phyloP scores from a whole-genome alignment of 92 coral and sea anemone species.

The Phenganax marumi region DNA sequence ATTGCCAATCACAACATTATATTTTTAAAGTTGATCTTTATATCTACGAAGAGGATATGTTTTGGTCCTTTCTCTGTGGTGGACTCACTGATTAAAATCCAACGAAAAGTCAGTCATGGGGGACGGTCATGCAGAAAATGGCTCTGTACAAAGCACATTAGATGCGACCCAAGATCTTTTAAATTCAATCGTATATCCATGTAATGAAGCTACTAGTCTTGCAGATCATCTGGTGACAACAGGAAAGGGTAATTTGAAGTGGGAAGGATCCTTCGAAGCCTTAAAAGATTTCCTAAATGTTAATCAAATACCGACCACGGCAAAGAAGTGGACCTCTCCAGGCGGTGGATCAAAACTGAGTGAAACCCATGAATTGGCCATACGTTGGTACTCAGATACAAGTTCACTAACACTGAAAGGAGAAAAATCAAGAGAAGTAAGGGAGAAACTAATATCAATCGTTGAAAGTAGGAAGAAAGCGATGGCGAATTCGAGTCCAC shows the following conservation, averaged over 20 bases:
- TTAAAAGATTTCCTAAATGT: not conserved
- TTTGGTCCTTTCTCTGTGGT: too few relatives aligned
- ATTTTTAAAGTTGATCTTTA: too few relatives aligned
- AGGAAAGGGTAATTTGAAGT: not conserved
- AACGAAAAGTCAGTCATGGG: too few relatives aligned
- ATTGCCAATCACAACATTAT: too few relatives aligned
- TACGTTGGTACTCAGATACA: slow-evolving; percentile 10
- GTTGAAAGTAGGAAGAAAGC: not conserved
- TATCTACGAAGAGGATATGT: too few relatives aligned
- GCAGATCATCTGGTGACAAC: not conserved
- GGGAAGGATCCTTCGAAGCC: slow-evolving; percentile 1
- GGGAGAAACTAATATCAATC: not conserved
- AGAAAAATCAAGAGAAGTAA: not conserved
- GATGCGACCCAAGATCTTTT: too few relatives aligned
- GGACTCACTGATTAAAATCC: too few relatives aligned
- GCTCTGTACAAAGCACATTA: too few relatives aligned
- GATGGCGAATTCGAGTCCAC: not conserved
- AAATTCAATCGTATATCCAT: too few relatives aligned
- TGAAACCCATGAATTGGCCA: slow-evolving; percentile 1
- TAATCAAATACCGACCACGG: not conserved
- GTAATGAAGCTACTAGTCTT: too few relatives aligned
- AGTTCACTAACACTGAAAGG: slow-evolving; percentile 4
- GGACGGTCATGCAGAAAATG: too few relatives aligned
- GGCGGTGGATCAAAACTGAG: not conserved
- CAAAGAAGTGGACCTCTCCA: slow-evolving; percentile 1